A percentile compares a stretch with the other conserved stretches of the same genome.
phyloP scores from a whole-genome alignment of 2,888 invertebrate species.

The Agonopterix subpropinquella region DNA sequence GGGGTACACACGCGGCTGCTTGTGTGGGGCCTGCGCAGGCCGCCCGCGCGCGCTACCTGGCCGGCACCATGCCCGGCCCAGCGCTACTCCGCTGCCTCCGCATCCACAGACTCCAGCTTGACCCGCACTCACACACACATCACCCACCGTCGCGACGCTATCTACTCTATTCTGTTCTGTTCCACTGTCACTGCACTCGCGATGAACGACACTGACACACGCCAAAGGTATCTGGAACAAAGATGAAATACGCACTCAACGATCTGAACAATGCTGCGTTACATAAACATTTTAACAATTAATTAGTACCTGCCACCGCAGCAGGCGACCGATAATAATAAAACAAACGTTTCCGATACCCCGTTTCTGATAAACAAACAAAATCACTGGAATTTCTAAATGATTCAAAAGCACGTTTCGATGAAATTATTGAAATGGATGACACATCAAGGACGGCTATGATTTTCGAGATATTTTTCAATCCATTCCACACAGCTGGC shows the following conservation, averaged over 20 bases:
- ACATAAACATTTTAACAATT: conserved; percentile 69
- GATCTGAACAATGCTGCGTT: conserved; percentile 59
- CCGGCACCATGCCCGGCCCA: conserved; percentile 73
- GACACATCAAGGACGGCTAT: conserved; percentile 69
- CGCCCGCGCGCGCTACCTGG: conserved; percentile 75
- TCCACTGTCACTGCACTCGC: conserved; percentile 31
- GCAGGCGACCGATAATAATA: conserved; percentile 16
- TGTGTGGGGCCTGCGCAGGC: conserved; percentile 74
- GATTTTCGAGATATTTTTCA: conserved; percentile 62
- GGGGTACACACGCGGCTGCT: conserved; percentile 78
- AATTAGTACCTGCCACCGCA: conserved; percentile 46
- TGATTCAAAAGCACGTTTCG: conserved; percentile 43
- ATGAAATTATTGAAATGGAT: conserved; percentile 59
- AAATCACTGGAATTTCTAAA: conserved; percentile 20
- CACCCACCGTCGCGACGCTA: neutral
- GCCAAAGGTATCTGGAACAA: conserved; percentile 63
- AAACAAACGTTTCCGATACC: neutral
- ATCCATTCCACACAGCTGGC: conserved; percentile 65
- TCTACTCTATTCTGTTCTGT: conserved; percentile 1
- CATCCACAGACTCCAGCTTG: conserved; percentile 43
- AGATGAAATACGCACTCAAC: conserved; percentile 54
- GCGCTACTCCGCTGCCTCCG: conserved; percentile 53
- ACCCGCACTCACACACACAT: conserved; percentile 18
- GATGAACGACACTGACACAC: conserved; percentile 38
- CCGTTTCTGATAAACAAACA: conserved; percentile 13